Base-by-base conservation (phyloP, 2,113 vertebrate species). In the Tragulus kanchil region DNA sequence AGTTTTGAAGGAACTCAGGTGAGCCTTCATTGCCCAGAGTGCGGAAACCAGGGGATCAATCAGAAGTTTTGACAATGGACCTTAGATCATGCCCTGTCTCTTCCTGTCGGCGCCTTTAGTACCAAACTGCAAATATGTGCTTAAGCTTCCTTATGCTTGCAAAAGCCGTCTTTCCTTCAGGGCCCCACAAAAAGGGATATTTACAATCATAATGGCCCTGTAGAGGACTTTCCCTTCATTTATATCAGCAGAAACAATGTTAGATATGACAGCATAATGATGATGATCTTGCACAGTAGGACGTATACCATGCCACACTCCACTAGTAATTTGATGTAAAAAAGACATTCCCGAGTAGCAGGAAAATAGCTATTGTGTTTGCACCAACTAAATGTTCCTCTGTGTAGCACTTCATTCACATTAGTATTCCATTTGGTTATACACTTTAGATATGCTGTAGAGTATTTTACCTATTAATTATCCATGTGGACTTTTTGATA, bases 391-490 rank as follows among this genome's bases (percentile, higher is more conserved):
- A 87, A 67, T 64, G 50, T 69, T 12, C n/a, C 19, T 87, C 59
- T 65, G n/a, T 9, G 5, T 28, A 25, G 15, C 21, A 64, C 2
- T 86, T 16, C 10, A 7, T 45, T 90, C 71, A 56, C 23, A 73
- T 87, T 56, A 84, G 5, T 90, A 67, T 71, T 92, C 31, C 54
- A 23, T 90, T 90, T 86, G 73, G 25, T 83, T 58, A 65, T 93
- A 69, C 19, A 61, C 3, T 56, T 85, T 48, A 92, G 15, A 48
- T 93, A 87, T 69, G 15, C 52, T 50, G 5, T 73, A 42, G 48
- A 81, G 71, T 65, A 58, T 45, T 90, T 82, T 64, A 61, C 64
- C 28, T 88, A 45, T 95, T 82, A 73, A 54, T 89, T 90, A 85
- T 91, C 65, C 31, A 25, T 11, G 7, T 28, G 4, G 13, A n/a